Conservation (phyloP, 1,140 invertebrate species). For the Oedothorax gibbosus region DNA sequence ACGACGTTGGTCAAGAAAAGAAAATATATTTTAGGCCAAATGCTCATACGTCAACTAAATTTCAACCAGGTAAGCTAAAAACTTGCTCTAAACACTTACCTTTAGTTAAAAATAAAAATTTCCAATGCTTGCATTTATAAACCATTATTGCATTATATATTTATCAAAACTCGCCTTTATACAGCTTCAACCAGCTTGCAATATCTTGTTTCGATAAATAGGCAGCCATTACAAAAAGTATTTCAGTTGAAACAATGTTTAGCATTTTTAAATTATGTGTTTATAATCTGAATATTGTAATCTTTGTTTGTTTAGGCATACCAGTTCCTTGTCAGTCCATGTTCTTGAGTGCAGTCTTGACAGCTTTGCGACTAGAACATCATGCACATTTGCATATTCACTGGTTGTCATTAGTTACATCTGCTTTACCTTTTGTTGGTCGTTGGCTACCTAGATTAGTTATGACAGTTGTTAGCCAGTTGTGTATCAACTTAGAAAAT, state of each 20-base stretch:
- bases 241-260: neutral
- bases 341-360: conserved; percentile 85
- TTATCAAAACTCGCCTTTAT: too few species aligned
- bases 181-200: too few species aligned
- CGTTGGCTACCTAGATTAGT: conserved; percentile 78
- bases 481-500: conserved; percentile 85
- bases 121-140: too few species aligned
- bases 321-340: conserved; percentile 85
- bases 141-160: too few species aligned
- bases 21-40: neutral
- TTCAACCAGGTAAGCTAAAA: conserved; percentile 52
- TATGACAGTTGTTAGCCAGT: conserved; percentile 82
- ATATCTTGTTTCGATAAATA: neutral
- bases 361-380: conserved; percentile 76
- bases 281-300: neutral
- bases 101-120: too few species aligned
- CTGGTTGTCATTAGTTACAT: conserved; percentile 84
- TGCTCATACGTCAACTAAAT: conserved; percentile 46
- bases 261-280: neutral
- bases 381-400: conserved; percentile 80
- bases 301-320: conserved; percentile 70
- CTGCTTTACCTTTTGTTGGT: conserved; percentile 80
- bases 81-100: neutral
- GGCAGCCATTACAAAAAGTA: neutral
- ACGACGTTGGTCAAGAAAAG: conserved; percentile 28